phyloP scores from a whole-genome alignment of 2,888 invertebrate species.

The Seira sanloemensis region DNA sequence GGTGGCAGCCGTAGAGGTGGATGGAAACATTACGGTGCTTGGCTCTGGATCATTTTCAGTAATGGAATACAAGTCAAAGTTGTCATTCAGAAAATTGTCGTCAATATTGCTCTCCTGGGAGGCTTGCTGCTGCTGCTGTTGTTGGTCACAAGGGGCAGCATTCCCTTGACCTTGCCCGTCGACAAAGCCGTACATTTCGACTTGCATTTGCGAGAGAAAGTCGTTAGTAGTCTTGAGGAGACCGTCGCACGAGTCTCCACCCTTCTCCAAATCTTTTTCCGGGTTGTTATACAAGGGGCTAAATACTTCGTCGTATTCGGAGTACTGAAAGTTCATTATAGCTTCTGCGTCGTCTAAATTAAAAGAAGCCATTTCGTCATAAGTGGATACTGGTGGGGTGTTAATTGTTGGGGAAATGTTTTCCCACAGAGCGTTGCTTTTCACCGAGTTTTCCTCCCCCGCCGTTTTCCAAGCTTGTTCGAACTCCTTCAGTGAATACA shows the following conservation, averaged over 20 bases:
- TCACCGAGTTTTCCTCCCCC: not conserved
- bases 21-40: too few species aligned
- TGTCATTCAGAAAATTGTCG: not conserved
- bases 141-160: not conserved
- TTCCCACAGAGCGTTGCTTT: not conserved
- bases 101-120: not conserved
- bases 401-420: not conserved
- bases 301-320: not conserved
- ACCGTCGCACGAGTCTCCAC: not conserved
- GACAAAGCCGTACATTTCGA: not conserved
- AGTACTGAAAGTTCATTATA: not conserved
- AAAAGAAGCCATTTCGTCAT: conserved; percentile 6
- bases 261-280: not conserved
- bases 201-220: not conserved
- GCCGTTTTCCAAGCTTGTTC: conserved; percentile 57
- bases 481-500: conserved; percentile 55
- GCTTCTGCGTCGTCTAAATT: not conserved
- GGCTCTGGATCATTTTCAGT: not conserved
- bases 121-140: not conserved
- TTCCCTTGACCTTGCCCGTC: not conserved
- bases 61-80: not conserved
- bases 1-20: conserved; percentile 13
- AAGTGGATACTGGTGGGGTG: not conserved
- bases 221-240: not conserved
- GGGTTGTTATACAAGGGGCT: not conserved